These are phyloP conservation scores for Philereme vetulata DNA, from an alignment of 2,888 invertebrate genomes.

Conservation along the genomic window DNA sequence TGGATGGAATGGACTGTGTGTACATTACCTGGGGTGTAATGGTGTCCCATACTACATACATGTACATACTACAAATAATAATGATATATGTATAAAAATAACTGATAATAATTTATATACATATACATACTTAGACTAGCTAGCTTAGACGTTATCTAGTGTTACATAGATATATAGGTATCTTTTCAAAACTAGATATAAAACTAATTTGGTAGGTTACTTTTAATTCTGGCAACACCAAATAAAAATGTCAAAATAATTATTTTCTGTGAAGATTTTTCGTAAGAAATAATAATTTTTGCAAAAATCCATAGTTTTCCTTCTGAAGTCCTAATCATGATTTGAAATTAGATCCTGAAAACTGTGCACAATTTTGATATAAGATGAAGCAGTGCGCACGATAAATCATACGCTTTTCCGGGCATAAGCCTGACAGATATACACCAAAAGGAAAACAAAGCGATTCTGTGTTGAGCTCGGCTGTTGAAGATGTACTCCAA, in stretches of 20 bases:
- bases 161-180: neutral
- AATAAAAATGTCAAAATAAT: constrained; percentile 50
- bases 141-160: too few species aligned
- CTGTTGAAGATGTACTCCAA: constrained; percentile 69
- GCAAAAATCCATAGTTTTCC: constrained; percentile 36
- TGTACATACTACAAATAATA: too few species aligned
- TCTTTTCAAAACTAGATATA: neutral
- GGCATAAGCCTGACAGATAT: constrained; percentile 55
- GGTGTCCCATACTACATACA: too few species aligned
- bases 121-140: too few species aligned
- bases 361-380: constrained; percentile 30
- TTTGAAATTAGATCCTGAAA: constrained; percentile 34
- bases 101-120: neutral
- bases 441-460: constrained; percentile 64
- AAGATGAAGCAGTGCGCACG: constrained; percentile 39
- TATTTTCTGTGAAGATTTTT: constrained; percentile 37
- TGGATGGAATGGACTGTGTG: too few species aligned
- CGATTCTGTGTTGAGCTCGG: constrained; percentile 38
- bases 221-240: constrained; percentile 32
- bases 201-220: neutral
- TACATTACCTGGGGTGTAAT: too few species aligned
- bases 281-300: constrained; percentile 38
- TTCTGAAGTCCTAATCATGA: constrained; percentile 41
- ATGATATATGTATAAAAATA: neutral
- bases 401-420: constrained; percentile 31